Evolutionary conservation across 2,797 vertebrate genomes (phyloP).

Genomic region (Austrolebias charrua): DNA sequence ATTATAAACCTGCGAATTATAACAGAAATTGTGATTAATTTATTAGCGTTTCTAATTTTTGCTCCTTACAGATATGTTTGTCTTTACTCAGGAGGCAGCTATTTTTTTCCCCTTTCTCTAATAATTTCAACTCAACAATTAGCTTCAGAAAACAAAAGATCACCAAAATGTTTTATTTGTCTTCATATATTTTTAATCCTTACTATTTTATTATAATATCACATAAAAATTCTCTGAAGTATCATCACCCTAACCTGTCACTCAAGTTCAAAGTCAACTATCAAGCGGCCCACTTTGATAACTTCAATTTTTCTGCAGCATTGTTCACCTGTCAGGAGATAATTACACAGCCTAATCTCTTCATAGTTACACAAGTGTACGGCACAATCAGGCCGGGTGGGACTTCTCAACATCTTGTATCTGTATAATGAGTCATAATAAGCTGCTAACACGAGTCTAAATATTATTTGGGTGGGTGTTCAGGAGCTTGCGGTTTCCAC

Average conservation of each 20-base stretch:
- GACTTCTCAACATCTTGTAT: conserved; percentile 79
- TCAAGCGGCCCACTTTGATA: conserved; percentile 75
- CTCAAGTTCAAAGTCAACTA: conserved; percentile 66
- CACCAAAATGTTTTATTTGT: background rate
- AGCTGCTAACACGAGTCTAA: conserved; percentile 80
- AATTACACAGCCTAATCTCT: conserved; percentile 79
- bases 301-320: conserved; percentile 70
- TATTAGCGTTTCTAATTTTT: conserved; percentile 65
- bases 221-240: conserved; percentile 44
- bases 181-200: conserved; percentile 1
- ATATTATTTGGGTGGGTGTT: conserved; percentile 89
- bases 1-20: conserved; percentile 35
- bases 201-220: conserved; percentile 42
- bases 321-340: conserved; percentile 78
- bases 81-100: conserved; percentile 24
- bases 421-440: conserved; percentile 86
- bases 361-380: conserved; percentile 73
- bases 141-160: background rate
- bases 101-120: conserved; percentile 35
- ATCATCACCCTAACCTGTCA: conserved; percentile 50
- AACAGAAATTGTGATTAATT: conserved; percentile 12
- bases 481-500: conserved; percentile 79
- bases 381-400: conserved; percentile 75
- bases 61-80: conserved; percentile 60
- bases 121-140: background rate